These are phyloP conservation scores for Drosophila pruinosa DNA, from an alignment of 1,140 invertebrate species.

Conservation along the genomic window DNA sequence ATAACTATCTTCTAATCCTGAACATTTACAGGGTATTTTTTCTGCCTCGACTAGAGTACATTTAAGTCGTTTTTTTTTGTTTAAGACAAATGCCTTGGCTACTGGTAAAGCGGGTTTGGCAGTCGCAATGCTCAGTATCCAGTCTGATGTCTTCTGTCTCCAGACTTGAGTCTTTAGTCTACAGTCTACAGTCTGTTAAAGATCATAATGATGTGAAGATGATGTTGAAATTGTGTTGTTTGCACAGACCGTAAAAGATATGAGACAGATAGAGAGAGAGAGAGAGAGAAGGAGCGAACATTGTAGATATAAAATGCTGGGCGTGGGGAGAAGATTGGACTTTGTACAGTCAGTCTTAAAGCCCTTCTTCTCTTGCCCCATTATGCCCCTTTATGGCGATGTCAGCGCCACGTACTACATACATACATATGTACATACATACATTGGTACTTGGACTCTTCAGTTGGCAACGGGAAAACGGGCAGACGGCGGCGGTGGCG, in stretches of 20 bases:
- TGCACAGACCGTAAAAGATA: constrained; percentile 9
- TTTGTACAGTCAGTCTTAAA: neutral
- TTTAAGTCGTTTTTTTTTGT: neutral
- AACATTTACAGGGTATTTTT: neutral
- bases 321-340: neutral
- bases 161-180: neutral
- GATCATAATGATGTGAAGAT: constrained; percentile 9
- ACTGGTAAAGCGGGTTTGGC: constrained; percentile 49
- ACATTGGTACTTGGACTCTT: neutral
- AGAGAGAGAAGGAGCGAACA: neutral
- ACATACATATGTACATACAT: neutral
- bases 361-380: neutral
- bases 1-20: too few relatives aligned
- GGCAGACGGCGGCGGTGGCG: neutral
- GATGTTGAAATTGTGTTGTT: constrained; percentile 12
- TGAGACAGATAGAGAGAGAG: neutral
- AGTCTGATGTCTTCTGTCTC: neutral
- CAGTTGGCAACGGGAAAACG: constrained; percentile 30
- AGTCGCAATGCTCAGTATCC: neutral
- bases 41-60: neutral
- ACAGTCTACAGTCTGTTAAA: neutral
- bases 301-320: neutral
- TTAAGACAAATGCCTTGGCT: constrained; percentile 1
- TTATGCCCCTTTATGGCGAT: neutral
- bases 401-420: neutral